Evolutionary conservation across 2,113 vertebrate species (phyloP), one percentile per base, ranked within the genome.

Genomic region (Mesocricetus auratus): DNA sequence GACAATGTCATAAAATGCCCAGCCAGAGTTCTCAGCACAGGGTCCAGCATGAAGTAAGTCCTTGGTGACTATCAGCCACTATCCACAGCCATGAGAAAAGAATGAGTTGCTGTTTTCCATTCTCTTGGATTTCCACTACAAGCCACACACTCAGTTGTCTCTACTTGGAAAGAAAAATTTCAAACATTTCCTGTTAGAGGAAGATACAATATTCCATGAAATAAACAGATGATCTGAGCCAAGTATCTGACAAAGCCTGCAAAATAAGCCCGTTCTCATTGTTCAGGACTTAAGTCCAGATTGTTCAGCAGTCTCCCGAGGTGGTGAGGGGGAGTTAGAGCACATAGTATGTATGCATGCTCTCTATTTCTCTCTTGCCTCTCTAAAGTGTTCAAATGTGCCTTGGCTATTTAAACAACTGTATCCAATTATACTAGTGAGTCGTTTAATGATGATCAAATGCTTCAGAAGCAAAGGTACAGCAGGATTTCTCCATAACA

Each of bases 351-450:
- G 56, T n/a, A 85, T 21, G 53, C 36, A 91, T 47, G 50, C 71
- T 29, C 56, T 73, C 31, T 90, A 64, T 64, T 85, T 71, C 68
- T 60, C 60, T 86, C 33, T 58, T 33, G 60, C 22, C 58, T 47
- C n/a, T 93, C 74, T 74, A 69, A 91, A 86, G 87, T 71, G 73
- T 64, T 89, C 83, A 53, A 89, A 91, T 58, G 7, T 81, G 68
- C 31, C 15, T 12, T 64, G 58, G 6, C 33, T 94, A 73, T 93
- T 97, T 95, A 82, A 96, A 91, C 95, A 96, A 97, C 96, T 96
- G 91, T 31, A 64, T 95, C n/a, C 81, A 96, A 90, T 95, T 96
- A 93, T n/a, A 86, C 45, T 86, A 50, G 45, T 87, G 94, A 96
- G 71, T 94, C 68, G 60, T 36, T 96, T 86, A 64, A 83, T 68